phyloP scores from a whole-genome alignment of 1,140 invertebrate genomes.

The Atta colombica region DNA sequence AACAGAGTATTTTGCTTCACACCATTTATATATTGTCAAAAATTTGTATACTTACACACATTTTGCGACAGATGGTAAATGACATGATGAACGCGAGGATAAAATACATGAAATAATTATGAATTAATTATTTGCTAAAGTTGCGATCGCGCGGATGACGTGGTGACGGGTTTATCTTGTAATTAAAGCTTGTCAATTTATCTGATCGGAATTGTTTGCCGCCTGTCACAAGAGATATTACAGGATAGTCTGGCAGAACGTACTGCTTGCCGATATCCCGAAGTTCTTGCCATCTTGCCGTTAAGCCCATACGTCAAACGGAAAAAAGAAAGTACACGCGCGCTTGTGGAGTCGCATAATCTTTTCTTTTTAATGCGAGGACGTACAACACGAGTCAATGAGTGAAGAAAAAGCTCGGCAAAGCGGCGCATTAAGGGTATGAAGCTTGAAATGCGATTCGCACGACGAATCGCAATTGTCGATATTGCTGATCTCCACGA shows the following conservation, averaged over 20 bases:
- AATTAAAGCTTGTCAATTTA: conserved; percentile 18
- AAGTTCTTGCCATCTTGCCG: conserved; percentile 59
- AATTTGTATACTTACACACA: not conserved
- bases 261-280: conserved; percentile 68
- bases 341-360: conserved; percentile 52
- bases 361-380: conserved; percentile 57
- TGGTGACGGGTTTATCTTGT: conserved; percentile 39
- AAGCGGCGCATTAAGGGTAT: conserved; percentile 58
- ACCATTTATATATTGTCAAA: not conserved
- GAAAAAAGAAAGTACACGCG: conserved; percentile 60
- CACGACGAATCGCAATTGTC: not conserved
- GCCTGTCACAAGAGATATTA: conserved; percentile 34
- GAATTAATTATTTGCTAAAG: conserved; percentile 6
- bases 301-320: conserved; percentile 61
- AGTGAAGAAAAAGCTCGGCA: conserved; percentile 47
- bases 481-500: conserved; percentile 18
- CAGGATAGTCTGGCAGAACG: conserved; percentile 7
- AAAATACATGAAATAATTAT: not conserved
- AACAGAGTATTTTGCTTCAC: conserved; percentile 18
- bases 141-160: conserved; percentile 9
- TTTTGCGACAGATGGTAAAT: not conserved
- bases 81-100: not conserved
- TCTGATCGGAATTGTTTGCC: conserved; percentile 7
- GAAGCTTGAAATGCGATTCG: conserved; percentile 36
- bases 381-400: conserved; percentile 44